Base-by-base conservation (phyloP, 2,113 vertebrate species). In the Microcebus jonahi region DNA sequence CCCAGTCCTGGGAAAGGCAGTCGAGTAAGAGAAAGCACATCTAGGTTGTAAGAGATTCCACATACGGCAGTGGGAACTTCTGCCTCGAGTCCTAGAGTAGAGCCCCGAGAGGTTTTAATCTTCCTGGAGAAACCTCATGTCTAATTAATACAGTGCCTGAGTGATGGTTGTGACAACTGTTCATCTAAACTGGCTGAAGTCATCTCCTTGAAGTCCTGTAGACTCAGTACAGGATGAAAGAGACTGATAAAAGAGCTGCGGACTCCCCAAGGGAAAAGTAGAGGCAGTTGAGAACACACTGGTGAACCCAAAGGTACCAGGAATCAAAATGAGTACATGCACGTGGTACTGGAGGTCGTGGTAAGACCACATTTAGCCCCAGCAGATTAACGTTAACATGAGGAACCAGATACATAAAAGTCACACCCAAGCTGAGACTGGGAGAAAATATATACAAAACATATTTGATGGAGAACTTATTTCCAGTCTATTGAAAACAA, bases 401-500 rank as follows among this genome's bases (percentile, higher is more conserved):
- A 90, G 36, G 42, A 90, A 45, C 34, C 13, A 90, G 42, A 76
- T 53, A 50, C 14, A 68, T 57, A 91, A 70, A 61, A 57, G 27
- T 76, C 36, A 90, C 42, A 68, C 20, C 8, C 3, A 36, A 45
- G 57, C 8, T 23, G 87, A 75, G 42, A 71, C 23, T 65, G 8
- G 36, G 59, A 92, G 21, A 88, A 96, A 71, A 88, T 18, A 63
- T 2, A 55, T 42, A 86, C 23, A 45, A 70, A 81, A 31, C 21
- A 57, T 36, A 45, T 39, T 53, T 90, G 29, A 50, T 90, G 79
- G 84, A 83, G n/a, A 75, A 81, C 5, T 27, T 85, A 11, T 27
- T 83, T 77, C 17, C 53, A 88, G 34, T 23, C 57, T 71, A 55
- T 93, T 50, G 63, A 63, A 96, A 95, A 79, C 13, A 96, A 39